Percentiles rank a stretch among this genome's conserved stretches.
Evolutionary conservation across 2,888 invertebrate genomes (phyloP).

Genomic region (Rhaphigaster nebulosa): DNA sequence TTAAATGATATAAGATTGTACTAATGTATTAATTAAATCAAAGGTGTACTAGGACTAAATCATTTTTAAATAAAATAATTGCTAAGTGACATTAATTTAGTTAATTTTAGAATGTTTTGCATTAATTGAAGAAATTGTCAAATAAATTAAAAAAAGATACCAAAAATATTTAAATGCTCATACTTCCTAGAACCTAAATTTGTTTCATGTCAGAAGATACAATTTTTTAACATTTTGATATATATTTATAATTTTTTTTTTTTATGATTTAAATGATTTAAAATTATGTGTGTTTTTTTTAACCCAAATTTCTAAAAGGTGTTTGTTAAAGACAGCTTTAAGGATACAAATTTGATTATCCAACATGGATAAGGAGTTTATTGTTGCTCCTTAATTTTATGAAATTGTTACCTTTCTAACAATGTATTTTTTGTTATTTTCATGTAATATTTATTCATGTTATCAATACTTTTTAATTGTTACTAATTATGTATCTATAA

Average conservation of each 20-base stretch:
- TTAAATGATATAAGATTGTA: not conserved
- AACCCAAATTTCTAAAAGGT: not conserved
- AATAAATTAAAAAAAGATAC: not conserved
- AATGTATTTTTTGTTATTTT: not conserved
- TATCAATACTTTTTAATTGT: slow-evolving; percentile 27
- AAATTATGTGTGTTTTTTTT: slow-evolving; percentile 16
- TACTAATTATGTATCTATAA: slow-evolving; percentile 32
- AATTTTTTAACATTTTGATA: not conserved
- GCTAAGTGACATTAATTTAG: not conserved
- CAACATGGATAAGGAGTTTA: not conserved
- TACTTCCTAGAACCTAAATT: not conserved
- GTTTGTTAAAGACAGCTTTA: not conserved
- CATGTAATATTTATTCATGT: slow-evolving; percentile 17
- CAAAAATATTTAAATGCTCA: not conserved
- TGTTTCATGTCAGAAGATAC: not conserved
- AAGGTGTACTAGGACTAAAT: not conserved
- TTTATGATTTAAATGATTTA: not conserved
- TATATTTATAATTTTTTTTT: not conserved
- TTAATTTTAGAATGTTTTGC: not conserved
- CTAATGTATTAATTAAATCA: slow-evolving; percentile 20
- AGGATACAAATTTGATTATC: not conserved
- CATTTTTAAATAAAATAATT: not conserved
- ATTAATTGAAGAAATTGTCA: slow-evolving; percentile 1
- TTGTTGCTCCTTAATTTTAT: not conserved
- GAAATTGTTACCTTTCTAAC: slow-evolving; percentile 17